phyloP scores from a whole-genome alignment of 2,113 vertebrate genomes.

The Mionectes macconnelli region DNA sequence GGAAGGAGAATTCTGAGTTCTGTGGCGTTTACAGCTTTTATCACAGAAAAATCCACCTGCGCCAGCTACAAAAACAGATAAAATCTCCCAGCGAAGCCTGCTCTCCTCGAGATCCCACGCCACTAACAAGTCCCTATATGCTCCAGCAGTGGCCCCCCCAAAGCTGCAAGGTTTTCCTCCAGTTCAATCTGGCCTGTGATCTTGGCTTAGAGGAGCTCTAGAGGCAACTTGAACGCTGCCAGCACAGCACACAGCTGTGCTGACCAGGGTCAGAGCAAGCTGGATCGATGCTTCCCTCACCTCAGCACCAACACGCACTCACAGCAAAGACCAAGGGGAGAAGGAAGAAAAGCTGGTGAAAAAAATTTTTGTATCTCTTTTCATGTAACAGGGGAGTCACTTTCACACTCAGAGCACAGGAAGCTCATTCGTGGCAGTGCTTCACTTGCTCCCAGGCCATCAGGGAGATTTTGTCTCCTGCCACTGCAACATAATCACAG shows the following conservation, averaged over 20 bases:
- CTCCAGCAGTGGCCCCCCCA: neutral
- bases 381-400: accelerated
- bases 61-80: neutral
- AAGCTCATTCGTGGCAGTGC: neutral
- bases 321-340: neutral
- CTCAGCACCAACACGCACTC: accelerated
- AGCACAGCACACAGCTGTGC: neutral
- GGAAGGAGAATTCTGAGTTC: neutral
- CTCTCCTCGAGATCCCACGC: neutral
- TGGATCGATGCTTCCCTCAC: neutral
- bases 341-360: neutral
- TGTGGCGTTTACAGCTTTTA: neutral
- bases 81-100: constrained; percentile 8
- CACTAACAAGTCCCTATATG: neutral
- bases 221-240: neutral
- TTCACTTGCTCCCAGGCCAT: neutral
- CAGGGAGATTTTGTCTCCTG: neutral
- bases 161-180: neutral
- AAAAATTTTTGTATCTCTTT: neutral
- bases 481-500: neutral
- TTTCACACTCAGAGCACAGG: neutral
- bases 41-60: neutral
- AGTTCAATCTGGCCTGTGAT: neutral
- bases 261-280: neutral
- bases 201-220: neutral